Conservation (phyloP, 2,888 invertebrate genomes). For the Cybosia mesomella region DNA sequence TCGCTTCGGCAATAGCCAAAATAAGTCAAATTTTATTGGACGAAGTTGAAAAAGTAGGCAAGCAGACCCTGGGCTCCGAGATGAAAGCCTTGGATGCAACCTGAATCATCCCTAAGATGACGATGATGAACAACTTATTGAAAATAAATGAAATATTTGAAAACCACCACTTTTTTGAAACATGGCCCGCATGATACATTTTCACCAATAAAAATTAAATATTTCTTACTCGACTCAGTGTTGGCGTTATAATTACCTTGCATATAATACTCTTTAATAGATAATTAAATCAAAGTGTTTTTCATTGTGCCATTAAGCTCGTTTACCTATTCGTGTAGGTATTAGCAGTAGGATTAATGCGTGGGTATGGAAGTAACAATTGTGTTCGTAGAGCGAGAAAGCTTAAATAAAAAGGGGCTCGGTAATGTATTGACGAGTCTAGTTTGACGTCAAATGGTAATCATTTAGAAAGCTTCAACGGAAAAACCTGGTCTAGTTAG, state of each 20-base stretch:
- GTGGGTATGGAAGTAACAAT: constrained; percentile 15
- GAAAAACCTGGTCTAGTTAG: constrained; percentile 9
- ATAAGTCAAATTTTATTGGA: too few relatives aligned
- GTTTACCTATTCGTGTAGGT: constrained; percentile 3
- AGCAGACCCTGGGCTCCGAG: too few relatives aligned
- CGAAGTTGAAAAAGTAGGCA: not conserved
- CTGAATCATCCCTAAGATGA: too few relatives aligned
- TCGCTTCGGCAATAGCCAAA: too few relatives aligned
- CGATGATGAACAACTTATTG: too few relatives aligned
- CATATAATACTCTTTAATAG: not conserved
- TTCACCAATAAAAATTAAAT: not conserved
- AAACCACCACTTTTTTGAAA: not conserved
- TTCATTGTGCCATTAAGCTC: not conserved
- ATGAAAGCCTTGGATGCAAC: too few relatives aligned
- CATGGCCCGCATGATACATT: not conserved
- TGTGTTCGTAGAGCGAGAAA: constrained; percentile 23
- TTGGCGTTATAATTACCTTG: constrained; percentile 7
- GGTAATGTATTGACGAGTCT: constrained; percentile 19
- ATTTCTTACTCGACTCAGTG: not conserved
- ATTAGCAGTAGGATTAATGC: not conserved
- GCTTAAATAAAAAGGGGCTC: constrained; percentile 32
- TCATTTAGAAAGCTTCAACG: constrained; percentile 22
- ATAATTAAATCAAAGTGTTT: constrained; percentile 4
- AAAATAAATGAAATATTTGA: not conserved
- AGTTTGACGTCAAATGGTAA: constrained; percentile 40